Percentiles rank a stretch among this genome's conserved stretches.
phyloP scores from a whole-genome alignment of 2,797 vertebrate species.

The Gallinago stenura region DNA sequence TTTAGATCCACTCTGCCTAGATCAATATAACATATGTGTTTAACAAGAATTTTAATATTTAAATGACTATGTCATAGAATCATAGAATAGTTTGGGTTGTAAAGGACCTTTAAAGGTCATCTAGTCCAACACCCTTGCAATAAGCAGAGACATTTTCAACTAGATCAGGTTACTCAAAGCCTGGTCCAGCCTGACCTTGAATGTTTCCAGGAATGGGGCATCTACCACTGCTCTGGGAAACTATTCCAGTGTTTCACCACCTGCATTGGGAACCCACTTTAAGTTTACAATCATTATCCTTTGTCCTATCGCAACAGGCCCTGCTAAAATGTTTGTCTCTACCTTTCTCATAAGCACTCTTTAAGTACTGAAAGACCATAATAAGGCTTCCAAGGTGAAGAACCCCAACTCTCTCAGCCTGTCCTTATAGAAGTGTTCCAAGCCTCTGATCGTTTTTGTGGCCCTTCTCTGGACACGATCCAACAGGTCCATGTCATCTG shows the following conservation, averaged over 20 bases:
- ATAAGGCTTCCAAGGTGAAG: not conserved
- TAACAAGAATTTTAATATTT: not conserved
- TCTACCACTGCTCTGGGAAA: not conserved
- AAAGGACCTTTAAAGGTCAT: not conserved
- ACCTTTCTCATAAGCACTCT: not conserved
- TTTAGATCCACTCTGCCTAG: constrained; percentile 10
- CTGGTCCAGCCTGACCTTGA: not conserved
- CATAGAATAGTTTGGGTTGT: not conserved
- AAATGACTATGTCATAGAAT: not conserved
- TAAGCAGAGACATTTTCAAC: not conserved
- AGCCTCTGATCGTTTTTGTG: not conserved
- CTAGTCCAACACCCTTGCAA: not conserved
- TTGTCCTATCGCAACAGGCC: not conserved
- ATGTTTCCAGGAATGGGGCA: not conserved
- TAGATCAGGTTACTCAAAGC: not conserved
- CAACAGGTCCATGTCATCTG: not conserved
- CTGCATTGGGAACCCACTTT: not conserved
- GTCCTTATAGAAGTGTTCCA: not conserved
- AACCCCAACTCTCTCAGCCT: not conserved
- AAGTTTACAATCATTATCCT: not conserved
- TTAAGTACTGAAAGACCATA: not conserved
- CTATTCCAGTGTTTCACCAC: not conserved
- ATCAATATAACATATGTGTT: not conserved
- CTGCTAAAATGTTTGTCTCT: not conserved
- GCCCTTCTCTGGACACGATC: not conserved